Conservation (phyloP, 2,888 invertebrate species). For the Bombylius discolor region DNA sequence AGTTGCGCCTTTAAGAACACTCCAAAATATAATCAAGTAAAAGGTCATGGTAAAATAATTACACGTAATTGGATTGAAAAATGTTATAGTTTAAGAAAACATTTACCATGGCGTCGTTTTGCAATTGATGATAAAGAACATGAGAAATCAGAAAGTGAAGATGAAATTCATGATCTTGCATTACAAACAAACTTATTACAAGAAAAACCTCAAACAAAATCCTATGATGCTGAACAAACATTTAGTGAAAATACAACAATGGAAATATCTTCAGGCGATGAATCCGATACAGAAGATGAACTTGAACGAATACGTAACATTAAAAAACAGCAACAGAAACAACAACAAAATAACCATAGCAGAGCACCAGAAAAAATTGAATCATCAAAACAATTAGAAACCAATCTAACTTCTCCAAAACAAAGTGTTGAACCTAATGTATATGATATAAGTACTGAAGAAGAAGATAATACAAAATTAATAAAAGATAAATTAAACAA, state of each 20-base stretch:
- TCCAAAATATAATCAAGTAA: conserved; percentile 68
- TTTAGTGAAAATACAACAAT: background rate
- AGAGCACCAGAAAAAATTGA: background rate
- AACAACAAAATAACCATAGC: conserved; percentile 1
- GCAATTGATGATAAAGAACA: conserved; percentile 25
- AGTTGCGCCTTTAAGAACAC: conserved; percentile 85
- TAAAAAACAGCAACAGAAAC: background rate
- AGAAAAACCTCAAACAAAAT: too few relatives aligned
- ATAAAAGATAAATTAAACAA: conserved; percentile 2
- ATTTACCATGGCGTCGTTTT: conserved; percentile 32
- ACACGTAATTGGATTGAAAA: conserved; percentile 62
- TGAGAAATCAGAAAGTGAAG: conserved; percentile 29
- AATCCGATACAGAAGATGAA: conserved; percentile 32
- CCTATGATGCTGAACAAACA: background rate
- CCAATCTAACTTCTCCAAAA: background rate
- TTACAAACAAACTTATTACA: conserved; percentile 12
- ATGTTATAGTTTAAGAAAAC: conserved; percentile 45
- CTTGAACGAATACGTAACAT: conserved; percentile 19
- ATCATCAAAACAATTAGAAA: too few relatives aligned
- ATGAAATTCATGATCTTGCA: conserved; percentile 26
- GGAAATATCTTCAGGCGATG: conserved; percentile 17
- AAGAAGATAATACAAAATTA: conserved; percentile 27
- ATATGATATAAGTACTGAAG: conserved; percentile 31
- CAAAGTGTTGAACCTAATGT: conserved; percentile 11
- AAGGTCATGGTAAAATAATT: conserved; percentile 48